Evolutionary conservation across 2,113 vertebrate species (phyloP).

Genomic region (Cichladusa arquata): DNA sequence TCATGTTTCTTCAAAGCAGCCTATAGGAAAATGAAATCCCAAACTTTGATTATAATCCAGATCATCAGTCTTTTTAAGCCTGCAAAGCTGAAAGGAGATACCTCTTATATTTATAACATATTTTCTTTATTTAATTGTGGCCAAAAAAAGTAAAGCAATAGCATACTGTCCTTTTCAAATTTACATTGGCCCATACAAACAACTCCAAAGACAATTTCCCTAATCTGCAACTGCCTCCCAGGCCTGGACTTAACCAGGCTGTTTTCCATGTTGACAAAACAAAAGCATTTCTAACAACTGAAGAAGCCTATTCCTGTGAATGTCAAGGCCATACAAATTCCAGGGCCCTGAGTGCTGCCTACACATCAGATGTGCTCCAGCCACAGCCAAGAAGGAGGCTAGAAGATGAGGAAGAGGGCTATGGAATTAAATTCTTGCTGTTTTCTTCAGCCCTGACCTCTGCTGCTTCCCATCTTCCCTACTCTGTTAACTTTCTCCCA

Average conservation of each 20-base stretch:
- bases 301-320: neutral
- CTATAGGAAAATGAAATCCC: slow-evolving; percentile 1
- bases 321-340: neutral
- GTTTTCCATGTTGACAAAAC: neutral
- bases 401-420: neutral
- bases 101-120: neutral
- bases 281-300: neutral
- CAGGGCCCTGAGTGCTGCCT: neutral
- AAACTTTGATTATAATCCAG: neutral
- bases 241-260: neutral
- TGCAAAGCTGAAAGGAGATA: slow-evolving; percentile 29
- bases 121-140: slow-evolving; percentile 31
- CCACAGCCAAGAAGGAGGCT: neutral
- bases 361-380: neutral
- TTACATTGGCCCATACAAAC: neutral
- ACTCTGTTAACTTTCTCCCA: neutral
- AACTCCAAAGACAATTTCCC: slow-evolving; percentile 9
- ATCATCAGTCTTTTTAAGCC: neutral
- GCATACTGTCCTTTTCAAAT: slow-evolving; percentile 1
- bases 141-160: slow-evolving; percentile 11
- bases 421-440: neutral
- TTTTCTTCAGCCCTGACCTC: neutral
- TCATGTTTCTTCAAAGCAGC: neutral
- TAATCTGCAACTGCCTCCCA: neutral
- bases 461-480: neutral